A percentile compares a stretch with the other conserved stretches of the same genome.
Conservation (phyloP, 2,888 invertebrate species). For the Eueremaeus valkanovi region DNA sequence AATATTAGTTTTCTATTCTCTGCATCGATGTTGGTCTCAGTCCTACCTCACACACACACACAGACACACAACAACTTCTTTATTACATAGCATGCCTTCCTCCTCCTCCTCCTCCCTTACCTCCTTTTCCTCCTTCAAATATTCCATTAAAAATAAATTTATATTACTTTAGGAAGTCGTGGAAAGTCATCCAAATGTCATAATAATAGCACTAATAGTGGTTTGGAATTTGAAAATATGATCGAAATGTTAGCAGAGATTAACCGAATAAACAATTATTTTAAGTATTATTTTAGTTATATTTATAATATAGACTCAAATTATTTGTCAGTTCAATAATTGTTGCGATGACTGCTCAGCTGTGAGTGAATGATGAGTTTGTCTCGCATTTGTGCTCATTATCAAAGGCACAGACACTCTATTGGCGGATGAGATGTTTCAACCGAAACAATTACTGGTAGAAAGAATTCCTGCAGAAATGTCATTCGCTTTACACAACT, state of each 20-base stretch:
- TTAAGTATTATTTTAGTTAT: neutral
- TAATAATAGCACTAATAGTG: constrained; percentile 1
- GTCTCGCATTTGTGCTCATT: constrained; percentile 31
- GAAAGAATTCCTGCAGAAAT: neutral
- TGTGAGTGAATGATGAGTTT: constrained; percentile 30
- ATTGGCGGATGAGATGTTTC: constrained; percentile 7
- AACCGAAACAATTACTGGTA: neutral
- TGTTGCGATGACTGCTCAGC: neutral
- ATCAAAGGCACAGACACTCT: constrained; percentile 3
- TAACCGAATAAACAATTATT: constrained; percentile 11
- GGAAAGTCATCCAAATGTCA: neutral
- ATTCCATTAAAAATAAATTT: constrained; percentile 21
- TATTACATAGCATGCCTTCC: neutral
- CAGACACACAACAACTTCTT: constrained; percentile 24
- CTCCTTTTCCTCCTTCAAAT: constrained; percentile 19
- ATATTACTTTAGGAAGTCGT: constrained; percentile 33
- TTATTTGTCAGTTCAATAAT: neutral
- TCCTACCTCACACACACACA: too few relatives aligned
- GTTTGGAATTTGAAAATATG: constrained; percentile 34
- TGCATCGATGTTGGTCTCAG: constrained; percentile 26
- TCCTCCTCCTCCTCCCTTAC: constrained; percentile 1
- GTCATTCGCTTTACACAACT: neutral
- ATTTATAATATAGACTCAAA: neutral
- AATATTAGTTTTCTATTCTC: constrained; percentile 1
- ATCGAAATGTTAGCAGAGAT: constrained; percentile 25